Percentiles rank a stretch among this genome's conserved stretches.
Conservation (phyloP, 2,888 invertebrate species). For the Diadegma fenestrale region DNA sequence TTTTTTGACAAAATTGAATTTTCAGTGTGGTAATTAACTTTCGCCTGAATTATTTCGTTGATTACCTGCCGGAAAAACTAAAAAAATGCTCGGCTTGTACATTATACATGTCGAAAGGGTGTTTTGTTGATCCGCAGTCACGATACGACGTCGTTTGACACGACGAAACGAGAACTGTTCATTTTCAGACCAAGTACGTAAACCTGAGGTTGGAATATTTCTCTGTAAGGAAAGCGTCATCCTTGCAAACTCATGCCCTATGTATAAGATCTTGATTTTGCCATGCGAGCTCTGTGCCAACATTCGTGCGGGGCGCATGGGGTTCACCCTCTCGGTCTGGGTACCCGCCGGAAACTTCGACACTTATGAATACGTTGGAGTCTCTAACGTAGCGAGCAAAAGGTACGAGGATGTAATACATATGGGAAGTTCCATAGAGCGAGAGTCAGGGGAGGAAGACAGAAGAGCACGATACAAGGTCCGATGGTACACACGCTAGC, state of each 20-base stretch:
- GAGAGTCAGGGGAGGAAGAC: neutral
- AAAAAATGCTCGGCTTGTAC: neutral
- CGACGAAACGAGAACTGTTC: neutral
- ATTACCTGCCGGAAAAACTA: neutral
- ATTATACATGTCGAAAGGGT: neutral
- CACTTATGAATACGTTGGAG: conserved; percentile 68
- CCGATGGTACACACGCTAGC: conserved; percentile 17
- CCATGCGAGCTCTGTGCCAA: conserved; percentile 28
- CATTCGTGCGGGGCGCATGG: conserved; percentile 45
- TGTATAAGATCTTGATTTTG: conserved; percentile 59
- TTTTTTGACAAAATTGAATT: no score
- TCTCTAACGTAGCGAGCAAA: conserved; percentile 51
- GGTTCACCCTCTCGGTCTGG: conserved; percentile 40
- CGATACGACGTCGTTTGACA: neutral
- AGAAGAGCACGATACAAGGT: neutral
- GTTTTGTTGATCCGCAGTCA: neutral
- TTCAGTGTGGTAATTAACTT: no score
- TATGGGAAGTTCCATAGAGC: neutral
- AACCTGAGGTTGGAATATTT: conserved; percentile 25
- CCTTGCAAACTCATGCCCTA: conserved; percentile 48
- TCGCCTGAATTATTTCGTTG: no score
- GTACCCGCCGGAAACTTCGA: conserved; percentile 67
- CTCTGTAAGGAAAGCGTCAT: conserved; percentile 1
- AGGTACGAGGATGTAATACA: conserved; percentile 17
- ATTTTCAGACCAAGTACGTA: neutral